phyloP scores from a whole-genome alignment of 2,797 vertebrate genomes.

The Alectoris magna region DNA sequence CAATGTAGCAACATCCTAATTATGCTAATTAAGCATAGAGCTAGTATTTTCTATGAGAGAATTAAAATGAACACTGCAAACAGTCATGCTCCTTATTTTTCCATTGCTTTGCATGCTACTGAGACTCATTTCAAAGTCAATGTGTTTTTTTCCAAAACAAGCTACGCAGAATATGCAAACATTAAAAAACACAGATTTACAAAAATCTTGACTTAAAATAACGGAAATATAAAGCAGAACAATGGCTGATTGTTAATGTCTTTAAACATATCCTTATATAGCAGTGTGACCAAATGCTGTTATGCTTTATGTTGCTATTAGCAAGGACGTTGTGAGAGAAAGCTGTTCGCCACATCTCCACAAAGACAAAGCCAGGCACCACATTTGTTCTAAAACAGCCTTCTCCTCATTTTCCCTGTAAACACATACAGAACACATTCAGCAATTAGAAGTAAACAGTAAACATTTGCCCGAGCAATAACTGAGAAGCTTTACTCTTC shows the following conservation, averaged over 20 bases:
- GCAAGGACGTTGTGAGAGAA: not conserved
- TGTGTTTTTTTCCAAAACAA: constrained; percentile 39
- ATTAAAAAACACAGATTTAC: constrained; percentile 6
- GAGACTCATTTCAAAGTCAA: constrained; percentile 17
- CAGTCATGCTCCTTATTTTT: not conserved
- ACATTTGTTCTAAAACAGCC: not conserved
- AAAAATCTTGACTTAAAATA: not conserved
- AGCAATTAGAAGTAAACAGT: not conserved
- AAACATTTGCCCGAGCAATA: not conserved
- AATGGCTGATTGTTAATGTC: constrained; percentile 17
- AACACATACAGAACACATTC: not conserved
- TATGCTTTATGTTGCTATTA: not conserved
- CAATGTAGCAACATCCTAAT: not conserved
- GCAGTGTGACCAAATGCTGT: not conserved
- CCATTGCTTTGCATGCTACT: constrained; percentile 9
- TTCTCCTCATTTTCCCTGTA: not conserved
- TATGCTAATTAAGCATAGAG: constrained; percentile 23
- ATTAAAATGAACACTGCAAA: constrained; percentile 24
- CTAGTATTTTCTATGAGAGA: constrained; percentile 13
- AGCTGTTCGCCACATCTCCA: not conserved
- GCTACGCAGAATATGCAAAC: not conserved
- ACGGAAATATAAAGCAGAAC: constrained; percentile 41
- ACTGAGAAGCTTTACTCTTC: not conserved
- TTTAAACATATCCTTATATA: not conserved
- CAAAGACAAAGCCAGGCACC: not conserved